These are phyloP conservation scores for Hyperoplus immaculatus DNA, from an alignment of 2,797 vertebrate species.

Conservation along the genomic window DNA sequence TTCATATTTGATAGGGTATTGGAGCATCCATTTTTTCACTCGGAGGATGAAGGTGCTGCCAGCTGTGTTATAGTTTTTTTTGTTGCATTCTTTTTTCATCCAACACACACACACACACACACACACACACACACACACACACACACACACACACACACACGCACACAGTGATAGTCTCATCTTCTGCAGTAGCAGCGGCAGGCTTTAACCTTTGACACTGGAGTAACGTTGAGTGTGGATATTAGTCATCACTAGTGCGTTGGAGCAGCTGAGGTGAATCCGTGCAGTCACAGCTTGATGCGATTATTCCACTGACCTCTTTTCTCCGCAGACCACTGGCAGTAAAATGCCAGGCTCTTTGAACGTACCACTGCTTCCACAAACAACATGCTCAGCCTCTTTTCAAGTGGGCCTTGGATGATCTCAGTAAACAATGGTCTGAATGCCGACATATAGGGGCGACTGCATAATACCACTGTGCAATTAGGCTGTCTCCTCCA, in stretches of 20 bases:
- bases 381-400: constrained; percentile 11
- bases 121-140: constrained; percentile 21
- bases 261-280: constrained; percentile 31
- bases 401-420: background rate
- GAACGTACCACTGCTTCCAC: constrained; percentile 21
- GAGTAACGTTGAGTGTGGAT: constrained; percentile 36
- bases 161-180: constrained; percentile 35
- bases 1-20: constrained; percentile 75
- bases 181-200: constrained; percentile 16
- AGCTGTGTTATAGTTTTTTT: constrained; percentile 57
- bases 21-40: constrained; percentile 66
- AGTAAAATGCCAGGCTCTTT: constrained; percentile 10
- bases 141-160: constrained; percentile 15
- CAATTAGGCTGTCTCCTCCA: too few relatives aligned
- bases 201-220: constrained; percentile 46
- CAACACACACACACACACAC: too few relatives aligned
- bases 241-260: constrained; percentile 53
- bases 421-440: constrained; percentile 28
- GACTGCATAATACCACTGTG: too few relatives aligned
- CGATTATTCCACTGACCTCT: constrained; percentile 65
- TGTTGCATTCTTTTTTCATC: constrained; percentile 39
- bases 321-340: constrained; percentile 39
- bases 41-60: constrained; percentile 38
- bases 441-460: background rate
- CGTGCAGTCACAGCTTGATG: constrained; percentile 43